A percentile compares a stretch with the other conserved stretches of the same genome.
Conservation (phyloP, 1,140 invertebrate genomes). For the Prorops nasuta region DNA sequence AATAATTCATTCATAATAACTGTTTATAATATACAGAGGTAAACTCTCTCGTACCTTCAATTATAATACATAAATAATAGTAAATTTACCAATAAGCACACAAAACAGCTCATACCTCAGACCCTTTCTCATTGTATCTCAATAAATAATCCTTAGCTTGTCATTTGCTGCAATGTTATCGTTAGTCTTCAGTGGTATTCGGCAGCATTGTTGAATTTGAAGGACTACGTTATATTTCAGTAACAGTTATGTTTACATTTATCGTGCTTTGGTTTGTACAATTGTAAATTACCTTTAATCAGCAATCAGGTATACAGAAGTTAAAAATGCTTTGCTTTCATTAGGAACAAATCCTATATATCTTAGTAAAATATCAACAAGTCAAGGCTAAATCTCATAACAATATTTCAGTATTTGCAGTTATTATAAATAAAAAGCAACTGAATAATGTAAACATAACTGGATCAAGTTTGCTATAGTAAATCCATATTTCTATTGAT, state of each 20-base stretch:
- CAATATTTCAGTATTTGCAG: conserved; percentile 18
- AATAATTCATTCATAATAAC: conserved; percentile 42
- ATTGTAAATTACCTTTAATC: conserved; percentile 17
- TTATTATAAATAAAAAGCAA: conserved; percentile 21
- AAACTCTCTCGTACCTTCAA: conserved; percentile 35
- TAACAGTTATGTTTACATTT: conserved; percentile 26
- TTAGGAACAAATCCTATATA: conserved; percentile 21
- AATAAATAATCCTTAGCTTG: conserved; percentile 53
- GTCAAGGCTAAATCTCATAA: conserved; percentile 14
- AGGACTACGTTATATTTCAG: conserved; percentile 40
- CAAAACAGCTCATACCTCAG: conserved; percentile 28
- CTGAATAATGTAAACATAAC: conserved; percentile 40
- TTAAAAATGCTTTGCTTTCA: conserved; percentile 5
- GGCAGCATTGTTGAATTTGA: conserved; percentile 50
- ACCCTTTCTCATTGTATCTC: conserved; percentile 39
- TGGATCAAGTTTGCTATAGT: conserved; percentile 36
- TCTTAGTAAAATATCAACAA: conserved; percentile 8
- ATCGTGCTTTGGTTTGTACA: conserved; percentile 26
- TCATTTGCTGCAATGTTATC: conserved; percentile 48
- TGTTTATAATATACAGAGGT: conserved; percentile 48
- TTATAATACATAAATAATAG: conserved; percentile 43
- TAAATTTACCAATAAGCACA: conserved; percentile 47
- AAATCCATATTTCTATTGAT: conserved; percentile 51
- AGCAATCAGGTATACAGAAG: conserved; percentile 10
- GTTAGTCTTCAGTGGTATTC: conserved; percentile 32